Evolutionary conservation across 2,888 invertebrate genomes (phyloP), one percentile per base, ranked within the genome.

Genomic region (Meteorus colon): DNA sequence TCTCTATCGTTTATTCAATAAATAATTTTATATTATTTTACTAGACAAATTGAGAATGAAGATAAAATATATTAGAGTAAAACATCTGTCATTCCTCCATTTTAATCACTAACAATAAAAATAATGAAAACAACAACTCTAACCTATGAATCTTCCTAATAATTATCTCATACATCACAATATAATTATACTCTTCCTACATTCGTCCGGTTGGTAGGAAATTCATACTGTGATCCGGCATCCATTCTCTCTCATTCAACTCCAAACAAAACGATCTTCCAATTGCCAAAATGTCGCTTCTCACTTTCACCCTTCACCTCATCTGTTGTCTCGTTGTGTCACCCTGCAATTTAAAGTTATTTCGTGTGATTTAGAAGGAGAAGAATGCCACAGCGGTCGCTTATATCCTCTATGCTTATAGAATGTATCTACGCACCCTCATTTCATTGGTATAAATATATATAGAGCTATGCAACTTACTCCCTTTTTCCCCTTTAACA

Each of bases 281-380:
- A 68, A 68, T 74, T 68, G 68, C 45, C 65, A 65, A 63, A 63
- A 37, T 65, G 10, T 37, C 65, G 41, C 41, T 41, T 14, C 62
- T 62, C 62, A 62, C 62, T 16, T 14, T 41, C 41, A 65, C 55
- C 55, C 55, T 55, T 55, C 55, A 19, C 24, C n/a, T 55, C 5
- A 24, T 55, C 2, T 24, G 55, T 55, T n/a, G n/a, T 48, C 48
- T n/a, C 55, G 10, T 55, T 55, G 55, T 51, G 73, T 73, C 73
- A 24, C 73, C 51, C 55, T 12, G 73, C 34, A 41, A 41, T 41
- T 41, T 67, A 73, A 77, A 79, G 79, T 81, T 81, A 81, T 80
- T 81, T 81, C 73, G 81, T 79, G 81, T 81, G 81, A 81, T 81
- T 81, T 80, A 80, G 78, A 81, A 80, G 80, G 74, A 80, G 78